phyloP scores from a whole-genome alignment of 2,888 invertebrate genomes.

The Hypomecis atomaria region DNA sequence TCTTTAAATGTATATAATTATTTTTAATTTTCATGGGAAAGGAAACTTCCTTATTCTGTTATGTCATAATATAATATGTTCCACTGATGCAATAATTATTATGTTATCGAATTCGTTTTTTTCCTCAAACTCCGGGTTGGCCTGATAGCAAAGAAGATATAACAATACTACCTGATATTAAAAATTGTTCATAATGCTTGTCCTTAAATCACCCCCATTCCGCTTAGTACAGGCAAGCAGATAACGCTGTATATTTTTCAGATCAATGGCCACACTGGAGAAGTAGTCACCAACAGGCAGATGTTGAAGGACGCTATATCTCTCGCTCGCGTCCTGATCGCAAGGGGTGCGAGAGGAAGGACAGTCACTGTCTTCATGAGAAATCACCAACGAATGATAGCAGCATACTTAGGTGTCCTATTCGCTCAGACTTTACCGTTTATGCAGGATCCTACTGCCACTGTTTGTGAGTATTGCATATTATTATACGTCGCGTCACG shows the following conservation, averaged over 20 bases:
- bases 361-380: slow-evolving; percentile 50
- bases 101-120: too few relatives aligned
- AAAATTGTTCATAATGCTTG: too few relatives aligned
- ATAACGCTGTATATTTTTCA: not conserved
- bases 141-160: too few relatives aligned
- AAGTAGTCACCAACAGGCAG: slow-evolving; percentile 46
- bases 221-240: too few relatives aligned
- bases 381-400: slow-evolving; percentile 51
- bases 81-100: too few relatives aligned
- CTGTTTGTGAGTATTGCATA: slow-evolving; percentile 46
- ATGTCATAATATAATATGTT: too few relatives aligned
- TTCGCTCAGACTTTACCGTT: slow-evolving; percentile 53
- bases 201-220: too few relatives aligned
- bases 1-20: too few relatives aligned
- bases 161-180: too few relatives aligned
- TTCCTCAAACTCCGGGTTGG: too few relatives aligned
- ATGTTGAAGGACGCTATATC: slow-evolving; percentile 46
- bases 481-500: not conserved
- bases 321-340: slow-evolving; percentile 49
- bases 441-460: slow-evolving; percentile 54
- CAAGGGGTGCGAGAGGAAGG: slow-evolving; percentile 42
- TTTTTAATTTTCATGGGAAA: too few relatives aligned
- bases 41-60: too few relatives aligned
- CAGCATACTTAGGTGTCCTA: slow-evolving; percentile 52
- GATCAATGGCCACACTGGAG: slow-evolving; percentile 48